These are phyloP conservation scores for Anas flavirostris DNA, from an alignment of 2,797 vertebrate species.

Conservation along the genomic window DNA sequence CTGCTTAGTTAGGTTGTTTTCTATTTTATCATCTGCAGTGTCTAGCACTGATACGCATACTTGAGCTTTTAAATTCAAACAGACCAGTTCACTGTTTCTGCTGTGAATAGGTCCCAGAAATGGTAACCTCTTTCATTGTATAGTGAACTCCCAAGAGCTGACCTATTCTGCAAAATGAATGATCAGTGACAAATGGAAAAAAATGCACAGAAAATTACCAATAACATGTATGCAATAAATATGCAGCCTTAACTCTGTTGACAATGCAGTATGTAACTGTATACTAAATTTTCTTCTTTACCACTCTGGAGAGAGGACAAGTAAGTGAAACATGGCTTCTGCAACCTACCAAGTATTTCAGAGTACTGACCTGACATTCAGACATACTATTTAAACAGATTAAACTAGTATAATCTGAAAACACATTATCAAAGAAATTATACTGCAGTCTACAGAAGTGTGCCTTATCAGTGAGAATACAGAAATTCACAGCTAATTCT, in stretches of 20 bases:
- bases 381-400: not conserved
- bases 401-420: not conserved
- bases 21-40: not conserved
- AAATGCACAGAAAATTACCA: not conserved
- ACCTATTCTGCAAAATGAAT: not conserved
- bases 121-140: not conserved
- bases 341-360: not conserved
- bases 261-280: not conserved
- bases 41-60: rapidly evolving
- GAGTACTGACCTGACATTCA: not conserved
- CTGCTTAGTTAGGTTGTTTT: not conserved
- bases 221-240: not conserved
- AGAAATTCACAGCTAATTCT: constrained; percentile 69
- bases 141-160: not conserved
- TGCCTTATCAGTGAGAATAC: constrained; percentile 56
- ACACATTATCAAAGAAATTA: constrained; percentile 33
- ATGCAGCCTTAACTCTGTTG: not conserved
- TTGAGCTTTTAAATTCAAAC: not conserved
- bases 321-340: not conserved
- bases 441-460: constrained; percentile 28
- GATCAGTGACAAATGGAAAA: not conserved
- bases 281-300: not conserved
- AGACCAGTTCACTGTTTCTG: not conserved
- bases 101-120: not conserved
- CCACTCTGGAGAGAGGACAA: not conserved